Base-by-base conservation (phyloP, 2,888 invertebrate genomes). In the Nezara viridula region DNA sequence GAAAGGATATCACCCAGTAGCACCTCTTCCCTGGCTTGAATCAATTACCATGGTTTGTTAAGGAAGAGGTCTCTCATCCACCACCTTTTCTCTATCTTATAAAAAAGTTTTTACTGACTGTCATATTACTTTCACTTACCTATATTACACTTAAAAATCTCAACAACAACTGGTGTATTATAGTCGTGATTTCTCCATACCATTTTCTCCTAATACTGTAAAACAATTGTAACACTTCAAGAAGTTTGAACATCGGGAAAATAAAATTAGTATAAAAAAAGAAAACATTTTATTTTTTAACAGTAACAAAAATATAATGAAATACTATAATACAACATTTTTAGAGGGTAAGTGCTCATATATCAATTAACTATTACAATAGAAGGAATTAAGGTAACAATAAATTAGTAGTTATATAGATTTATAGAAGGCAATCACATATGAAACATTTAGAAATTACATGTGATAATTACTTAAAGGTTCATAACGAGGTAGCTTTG, bases 291-390 rank as follows among this genome's bases (percentile, higher is more conserved):
- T 81, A 81, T 81, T 81, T 44, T 24, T 81, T 81, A 81, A 81
- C 81, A 81, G 81, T 81, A 81, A 81, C 44, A 81, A 81, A 81
- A 81, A 81, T 81, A 81, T 81, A 81, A 81, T 81, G 40, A 44
- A 81, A 81, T n/a, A 81, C 44, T 81, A 81, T 81, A 44, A n/a
- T 81, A 81, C 81, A 81, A 81, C 44, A 81, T 47, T 10, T 47
- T 47, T 81, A 10, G 7, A 47, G 81, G 81, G 21, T 44, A 81
- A 81, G 44, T 81, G 81, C 81, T 81, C 12, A 14, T n/a, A 16
- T 44, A 44, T 77, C 24, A 77, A 77, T 81, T 81, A 81, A 3
- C 81, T 81, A 81, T 44, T 81, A 81, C 12, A 0, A 44, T n/a
- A 81, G 81, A 81, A 81, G 37, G 44, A 81, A 81, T 81, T 81